A percentile compares a stretch with the other conserved stretches of the same genome.
Conservation (phyloP, 2,797 vertebrate species). For the Sciaenops ocellatus region DNA sequence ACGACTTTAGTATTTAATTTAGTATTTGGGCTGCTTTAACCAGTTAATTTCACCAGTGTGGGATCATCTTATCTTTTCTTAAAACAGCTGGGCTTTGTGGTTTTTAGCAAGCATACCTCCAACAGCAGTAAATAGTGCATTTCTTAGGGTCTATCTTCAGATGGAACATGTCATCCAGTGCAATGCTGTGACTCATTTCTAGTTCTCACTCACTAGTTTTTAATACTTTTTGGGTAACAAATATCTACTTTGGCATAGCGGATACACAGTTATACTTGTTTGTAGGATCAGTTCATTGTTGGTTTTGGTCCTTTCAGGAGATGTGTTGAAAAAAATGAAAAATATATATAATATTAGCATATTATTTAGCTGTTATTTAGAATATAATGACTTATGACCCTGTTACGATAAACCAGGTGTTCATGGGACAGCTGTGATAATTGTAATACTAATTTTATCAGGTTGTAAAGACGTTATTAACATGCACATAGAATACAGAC, state of each 20-base stretch:
- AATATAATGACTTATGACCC: background rate
- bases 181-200: no score
- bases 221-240: background rate
- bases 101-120: no score
- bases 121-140: no score
- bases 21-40: no score
- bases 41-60: no score
- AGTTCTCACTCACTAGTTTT: background rate
- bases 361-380: background rate
- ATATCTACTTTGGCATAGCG: background rate
- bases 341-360: background rate
- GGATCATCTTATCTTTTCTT: no score
- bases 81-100: no score
- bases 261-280: background rate
- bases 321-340: no score
- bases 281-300: background rate
- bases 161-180: no score
- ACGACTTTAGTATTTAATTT: no score
- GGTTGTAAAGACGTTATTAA: background rate
- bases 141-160: no score
- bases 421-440: background rate
- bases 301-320: background rate
- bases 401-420: background rate
- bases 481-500: background rate
- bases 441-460: background rate